A percentile compares a stretch with the other conserved stretches of the same genome.
These are phyloP conservation scores for Gymnocypris eckloni DNA, from an alignment of 2,797 vertebrate species.

Conservation along the genomic window DNA sequence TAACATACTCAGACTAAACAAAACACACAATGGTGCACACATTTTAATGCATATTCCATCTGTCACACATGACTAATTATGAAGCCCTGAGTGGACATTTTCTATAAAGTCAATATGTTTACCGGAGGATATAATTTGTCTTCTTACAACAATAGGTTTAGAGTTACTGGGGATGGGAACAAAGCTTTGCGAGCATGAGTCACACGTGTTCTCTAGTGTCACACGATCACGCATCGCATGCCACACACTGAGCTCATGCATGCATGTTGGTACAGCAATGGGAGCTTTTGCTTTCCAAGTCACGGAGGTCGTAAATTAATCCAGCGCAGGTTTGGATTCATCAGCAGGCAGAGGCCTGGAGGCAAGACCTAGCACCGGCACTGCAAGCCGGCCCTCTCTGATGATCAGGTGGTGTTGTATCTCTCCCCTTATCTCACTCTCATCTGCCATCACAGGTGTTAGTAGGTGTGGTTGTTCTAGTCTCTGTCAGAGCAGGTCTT, in stretches of 20 bases:
- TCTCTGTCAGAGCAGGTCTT: conserved; percentile 67
- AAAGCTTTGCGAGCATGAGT: conserved; percentile 40
- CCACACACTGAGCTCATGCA: conserved; percentile 31
- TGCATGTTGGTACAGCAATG: conserved; percentile 24
- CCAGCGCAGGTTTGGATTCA: conserved; percentile 38
- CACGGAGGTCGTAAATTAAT: conserved; percentile 61
- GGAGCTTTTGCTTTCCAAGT: conserved; percentile 1
- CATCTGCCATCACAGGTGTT: conserved; percentile 85
- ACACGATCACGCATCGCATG: conserved; percentile 27
- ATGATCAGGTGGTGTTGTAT: conserved; percentile 59
- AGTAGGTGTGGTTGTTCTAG: conserved; percentile 68
- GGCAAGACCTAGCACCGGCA: conserved; percentile 35
- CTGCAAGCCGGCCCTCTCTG: conserved; percentile 29
- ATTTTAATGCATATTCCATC: conserved; percentile 38
- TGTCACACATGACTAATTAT: conserved; percentile 30
- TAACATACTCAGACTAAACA: conserved; percentile 10
- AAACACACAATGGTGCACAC: background rate
- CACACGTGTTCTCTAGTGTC: conserved; percentile 30
- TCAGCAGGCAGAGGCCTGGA: conserved; percentile 31
- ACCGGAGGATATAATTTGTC: conserved; percentile 39
- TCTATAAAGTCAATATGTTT: conserved; percentile 48
- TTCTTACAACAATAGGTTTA: conserved; percentile 50
- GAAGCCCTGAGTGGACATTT: conserved; percentile 39
- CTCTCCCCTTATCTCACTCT: conserved; percentile 66
- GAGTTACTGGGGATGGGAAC: conserved; percentile 33